A percentile compares a stretch with the other conserved stretches of the same genome.
Evolutionary conservation across 2,888 invertebrate species (phyloP).

Genomic region (Parapristionchus giblindavisi): DNA sequence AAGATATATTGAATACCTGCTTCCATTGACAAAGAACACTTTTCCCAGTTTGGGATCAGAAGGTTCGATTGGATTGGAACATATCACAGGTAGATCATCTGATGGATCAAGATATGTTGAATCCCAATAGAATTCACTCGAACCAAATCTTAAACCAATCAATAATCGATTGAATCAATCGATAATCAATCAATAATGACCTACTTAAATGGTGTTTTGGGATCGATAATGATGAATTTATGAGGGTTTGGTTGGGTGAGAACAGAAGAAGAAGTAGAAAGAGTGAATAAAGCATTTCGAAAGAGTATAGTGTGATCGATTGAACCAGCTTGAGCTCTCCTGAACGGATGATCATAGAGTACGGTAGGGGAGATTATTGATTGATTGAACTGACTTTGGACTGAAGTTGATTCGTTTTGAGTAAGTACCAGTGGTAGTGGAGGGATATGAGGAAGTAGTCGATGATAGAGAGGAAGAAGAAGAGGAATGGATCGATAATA

Average conservation of each 20-base stretch:
- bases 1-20: slow-evolving; percentile 13
- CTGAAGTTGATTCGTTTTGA: slow-evolving; percentile 21
- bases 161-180: neutral
- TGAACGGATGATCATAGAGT: neutral
- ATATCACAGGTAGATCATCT: slow-evolving; percentile 21
- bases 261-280: slow-evolving; percentile 21
- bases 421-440: neutral
- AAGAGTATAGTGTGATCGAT: slow-evolving; percentile 31
- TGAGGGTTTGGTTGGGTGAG: slow-evolving; percentile 3
- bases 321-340: slow-evolving; percentile 26
- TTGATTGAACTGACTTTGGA: slow-evolving; percentile 26
- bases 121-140: slow-evolving; percentile 32
- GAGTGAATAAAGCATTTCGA: slow-evolving; percentile 34
- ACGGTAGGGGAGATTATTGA: neutral
- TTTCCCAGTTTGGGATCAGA: slow-evolving; percentile 38
- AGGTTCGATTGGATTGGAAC: slow-evolving; percentile 36
- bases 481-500: neutral
- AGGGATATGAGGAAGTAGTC: neutral
- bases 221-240: slow-evolving; percentile 2
- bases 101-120: slow-evolving; percentile 35
- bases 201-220: slow-evolving; percentile 35
- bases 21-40: slow-evolving; percentile 35
- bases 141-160: neutral
- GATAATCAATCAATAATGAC: neutral
- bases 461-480: slow-evolving; percentile 22